A percentile compares a stretch with the other conserved stretches of the same genome.
Conservation (phyloP, 2,797 vertebrate genomes). For the Arctocebus calabarensis region DNA sequence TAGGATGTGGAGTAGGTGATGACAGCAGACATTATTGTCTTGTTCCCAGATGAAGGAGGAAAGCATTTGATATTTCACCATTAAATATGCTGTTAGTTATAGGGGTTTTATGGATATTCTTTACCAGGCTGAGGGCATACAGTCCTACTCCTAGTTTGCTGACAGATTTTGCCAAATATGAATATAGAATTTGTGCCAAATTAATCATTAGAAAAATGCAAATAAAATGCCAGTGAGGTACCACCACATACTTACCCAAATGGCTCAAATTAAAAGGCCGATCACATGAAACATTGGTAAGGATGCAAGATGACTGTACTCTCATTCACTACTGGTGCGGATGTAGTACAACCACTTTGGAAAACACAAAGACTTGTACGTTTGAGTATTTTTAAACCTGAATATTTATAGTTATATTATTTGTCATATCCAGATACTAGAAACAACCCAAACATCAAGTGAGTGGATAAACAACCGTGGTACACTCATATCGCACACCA, state of each 20-base stretch:
- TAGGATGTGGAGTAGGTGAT: neutral
- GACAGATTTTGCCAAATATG: constrained; percentile 10
- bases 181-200: neutral
- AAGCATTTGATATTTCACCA: neutral
- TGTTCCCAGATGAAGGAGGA: neutral
- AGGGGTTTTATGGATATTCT: neutral
- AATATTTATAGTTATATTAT: neutral
- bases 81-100: neutral
- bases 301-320: neutral
- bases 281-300: neutral
- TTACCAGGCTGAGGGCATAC: neutral
- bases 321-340: neutral
- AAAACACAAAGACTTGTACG: neutral
- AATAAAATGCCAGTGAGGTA: neutral
- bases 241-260: neutral
- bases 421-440: neutral
- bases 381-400: too few species aligned
- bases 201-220: neutral
- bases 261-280: neutral
- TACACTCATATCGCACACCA: neutral
- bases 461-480: neutral
- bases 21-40: neutral
- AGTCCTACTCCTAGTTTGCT: constrained; percentile 24
- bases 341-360: neutral
- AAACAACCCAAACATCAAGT: neutral